Base-by-base conservation (phyloP, 2,888 invertebrate genomes). In the Metellina segmentata region DNA sequence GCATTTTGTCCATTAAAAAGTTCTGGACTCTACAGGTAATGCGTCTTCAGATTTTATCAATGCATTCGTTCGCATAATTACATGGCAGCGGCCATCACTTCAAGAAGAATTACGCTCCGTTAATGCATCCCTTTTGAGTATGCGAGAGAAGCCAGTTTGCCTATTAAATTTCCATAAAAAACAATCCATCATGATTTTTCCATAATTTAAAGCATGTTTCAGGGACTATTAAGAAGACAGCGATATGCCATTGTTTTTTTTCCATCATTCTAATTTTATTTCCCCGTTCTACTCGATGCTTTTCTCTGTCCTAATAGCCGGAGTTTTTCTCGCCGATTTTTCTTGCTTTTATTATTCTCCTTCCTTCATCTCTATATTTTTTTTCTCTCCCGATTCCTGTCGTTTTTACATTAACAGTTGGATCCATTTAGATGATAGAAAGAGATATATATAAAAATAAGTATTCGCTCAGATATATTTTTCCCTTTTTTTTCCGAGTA, bases 371-470 rank as follows among this genome's bases (percentile, higher is more conserved):
- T 74, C 52, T 9, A n/a, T 11, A 52, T 53, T 82, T 83, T 83
- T 85, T 61, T 85, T 61, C 20, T n/a, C 8, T n/a, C 70, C 16
- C 52, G 19, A 77, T 83, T 75, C 20, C 53, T n/a, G 19, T 71
- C 69, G 34, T 87, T 89, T 86, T 69, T 86, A 74, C 86, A 82
- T 86, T 91, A 87, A 83, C 87, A 91, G 71, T 49, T 48, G 16
- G 78, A 78, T 82, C 87, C 91, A 91, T 91, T 91, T 87, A 91
- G 91, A 87, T 91, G 53, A 78, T 83, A 72, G 83, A 91, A 90
- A 87, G 78, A 51, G 34, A 86, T 81, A 82, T 75, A 86, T 74
- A 82, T 70, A 86, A 86, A 87, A 77, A 86, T 79, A 86, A 86
- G 70, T 70, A 75, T 69, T 81, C 49, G 34, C 71, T 16, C 70